Conservation (phyloP, 2,113 vertebrate genomes). For the Microtus pennsylvanicus region DNA sequence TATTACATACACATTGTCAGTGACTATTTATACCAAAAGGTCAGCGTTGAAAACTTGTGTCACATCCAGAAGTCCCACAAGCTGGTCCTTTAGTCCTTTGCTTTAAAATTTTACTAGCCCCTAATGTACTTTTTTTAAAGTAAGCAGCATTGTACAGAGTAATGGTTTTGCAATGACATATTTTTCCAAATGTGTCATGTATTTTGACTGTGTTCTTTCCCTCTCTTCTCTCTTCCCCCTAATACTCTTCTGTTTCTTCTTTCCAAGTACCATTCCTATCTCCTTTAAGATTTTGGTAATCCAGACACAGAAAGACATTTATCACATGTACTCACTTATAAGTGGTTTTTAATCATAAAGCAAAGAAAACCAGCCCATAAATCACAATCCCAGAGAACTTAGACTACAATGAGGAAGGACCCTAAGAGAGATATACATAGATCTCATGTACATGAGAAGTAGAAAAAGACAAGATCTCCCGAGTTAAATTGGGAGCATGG, state of each 20-base stretch:
- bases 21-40: not conserved
- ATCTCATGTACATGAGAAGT: too few species aligned
- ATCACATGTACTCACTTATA: too few species aligned
- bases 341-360: too few species aligned
- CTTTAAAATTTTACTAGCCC: not conserved
- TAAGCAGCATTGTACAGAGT: not conserved
- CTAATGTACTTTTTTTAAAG: not conserved
- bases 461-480: too few species aligned
- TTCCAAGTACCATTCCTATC: not conserved
- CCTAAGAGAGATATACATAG: too few species aligned
- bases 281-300: not conserved
- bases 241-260: not conserved
- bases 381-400: too few species aligned
- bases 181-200: not conserved
- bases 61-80: not conserved
- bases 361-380: too few species aligned
- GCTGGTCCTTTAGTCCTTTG: not conserved
- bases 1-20: not conserved
- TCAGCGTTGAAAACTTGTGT: not conserved
- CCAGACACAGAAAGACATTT: too few species aligned
- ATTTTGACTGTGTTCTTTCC: not conserved
- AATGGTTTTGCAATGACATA: not conserved
- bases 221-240: too few species aligned
- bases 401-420: too few species aligned
- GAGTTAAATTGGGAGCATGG: too few species aligned